Percentiles rank a stretch among this genome's conserved stretches.
phyloP scores from a whole-genome alignment of 37 sponge, comb jelly and placozoan genomes.

The Geodia barretti region DNA sequence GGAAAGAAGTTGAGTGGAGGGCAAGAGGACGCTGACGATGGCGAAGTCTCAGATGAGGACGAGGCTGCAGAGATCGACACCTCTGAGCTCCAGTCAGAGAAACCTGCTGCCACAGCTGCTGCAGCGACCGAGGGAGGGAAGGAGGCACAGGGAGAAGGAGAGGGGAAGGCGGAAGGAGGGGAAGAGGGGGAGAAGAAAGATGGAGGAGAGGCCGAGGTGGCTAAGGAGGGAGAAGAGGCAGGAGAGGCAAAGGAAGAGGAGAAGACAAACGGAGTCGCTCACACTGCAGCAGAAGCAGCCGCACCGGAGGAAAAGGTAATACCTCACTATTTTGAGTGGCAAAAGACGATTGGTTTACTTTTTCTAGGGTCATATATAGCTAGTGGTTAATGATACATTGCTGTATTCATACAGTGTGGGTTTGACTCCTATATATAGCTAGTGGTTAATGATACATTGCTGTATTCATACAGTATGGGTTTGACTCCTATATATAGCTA shows the following conservation, averaged over 20 bases:
- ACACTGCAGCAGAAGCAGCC: background rate
- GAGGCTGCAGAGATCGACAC: slow-evolving; percentile 42
- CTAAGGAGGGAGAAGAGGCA: background rate
- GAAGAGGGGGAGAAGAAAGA: background rate
- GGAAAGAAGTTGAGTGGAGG: slow-evolving; percentile 44
- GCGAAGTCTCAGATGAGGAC: slow-evolving; percentile 60
- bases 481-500: too few species aligned
- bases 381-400: too few species aligned
- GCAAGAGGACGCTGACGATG: slow-evolving; percentile 43
- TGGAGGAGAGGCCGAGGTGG: background rate
- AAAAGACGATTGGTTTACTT: too few species aligned
- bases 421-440: too few species aligned
- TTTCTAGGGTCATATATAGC: too few species aligned
- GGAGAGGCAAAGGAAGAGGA: slow-evolving; percentile 3
- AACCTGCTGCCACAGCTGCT: background rate
- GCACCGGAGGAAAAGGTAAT: slow-evolving; percentile 1
- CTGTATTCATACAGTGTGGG: too few species aligned
- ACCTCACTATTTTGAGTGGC: too few species aligned
- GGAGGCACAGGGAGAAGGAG: slow-evolving; percentile 1
- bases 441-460: too few species aligned
- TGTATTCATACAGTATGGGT: too few species aligned
- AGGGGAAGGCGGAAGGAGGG: background rate
- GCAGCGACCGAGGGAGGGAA: background rate
- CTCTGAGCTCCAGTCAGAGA: background rate
- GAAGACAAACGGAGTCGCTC: background rate